phyloP scores from a whole-genome alignment of 2,888 invertebrate genomes.

The Brassicogethes aeneus region DNA sequence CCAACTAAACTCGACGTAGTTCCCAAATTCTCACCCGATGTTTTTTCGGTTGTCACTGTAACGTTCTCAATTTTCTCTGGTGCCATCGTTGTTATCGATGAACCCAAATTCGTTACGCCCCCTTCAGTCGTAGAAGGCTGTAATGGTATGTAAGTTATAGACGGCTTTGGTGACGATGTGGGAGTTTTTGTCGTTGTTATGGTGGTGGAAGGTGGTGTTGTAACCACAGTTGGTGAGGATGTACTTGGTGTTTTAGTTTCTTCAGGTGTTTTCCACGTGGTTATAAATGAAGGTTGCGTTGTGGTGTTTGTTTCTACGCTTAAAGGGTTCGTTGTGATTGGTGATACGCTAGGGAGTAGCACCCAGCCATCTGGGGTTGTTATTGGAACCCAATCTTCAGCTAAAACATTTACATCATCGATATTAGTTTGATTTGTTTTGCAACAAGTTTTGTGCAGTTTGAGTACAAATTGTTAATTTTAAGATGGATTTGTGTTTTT shows the following conservation, averaged over 20 bases:
- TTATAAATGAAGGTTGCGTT: background rate
- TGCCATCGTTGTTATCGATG: constrained; percentile 5
- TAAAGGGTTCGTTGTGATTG: constrained; percentile 6
- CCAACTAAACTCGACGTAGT: background rate
- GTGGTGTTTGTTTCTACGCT: background rate
- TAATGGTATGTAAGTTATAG: constrained; percentile 18
- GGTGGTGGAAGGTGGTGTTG: constrained; percentile 20
- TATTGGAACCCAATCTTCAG: constrained; percentile 49
- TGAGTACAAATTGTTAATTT: too few relatives aligned
- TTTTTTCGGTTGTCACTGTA: constrained; percentile 6
- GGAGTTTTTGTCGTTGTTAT: constrained; percentile 18
- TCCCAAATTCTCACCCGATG: background rate
- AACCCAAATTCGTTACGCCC: constrained; percentile 2
- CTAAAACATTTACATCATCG: background rate
- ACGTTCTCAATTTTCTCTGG: constrained; percentile 4
- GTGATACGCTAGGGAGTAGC: constrained; percentile 40
- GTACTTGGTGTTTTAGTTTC: constrained; percentile 7
- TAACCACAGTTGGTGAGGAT: constrained; percentile 3
- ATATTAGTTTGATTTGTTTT: too few relatives aligned
- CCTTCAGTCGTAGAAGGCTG: background rate
- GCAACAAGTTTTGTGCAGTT: too few relatives aligned
- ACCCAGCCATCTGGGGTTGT: constrained; percentile 62
- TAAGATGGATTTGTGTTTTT: too few relatives aligned
- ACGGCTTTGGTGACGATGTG: constrained; percentile 13
- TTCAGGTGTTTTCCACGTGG: background rate